These are phyloP conservation scores for Calephelis nemesis DNA, from an alignment of 1,140 invertebrate genomes.

Conservation along the genomic window DNA sequence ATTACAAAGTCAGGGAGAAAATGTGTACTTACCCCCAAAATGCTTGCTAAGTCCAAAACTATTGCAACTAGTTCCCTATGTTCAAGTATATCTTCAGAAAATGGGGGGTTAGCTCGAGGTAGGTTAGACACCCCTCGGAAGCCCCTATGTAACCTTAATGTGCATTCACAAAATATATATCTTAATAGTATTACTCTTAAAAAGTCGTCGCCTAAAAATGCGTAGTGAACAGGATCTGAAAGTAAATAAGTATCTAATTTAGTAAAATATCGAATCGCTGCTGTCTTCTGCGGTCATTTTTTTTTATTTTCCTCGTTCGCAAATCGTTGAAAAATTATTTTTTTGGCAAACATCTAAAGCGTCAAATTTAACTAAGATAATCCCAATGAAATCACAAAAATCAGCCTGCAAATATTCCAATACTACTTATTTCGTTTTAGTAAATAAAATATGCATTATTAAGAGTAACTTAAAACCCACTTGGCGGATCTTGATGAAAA, in stretches of 20 bases:
- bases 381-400: too few relatives aligned
- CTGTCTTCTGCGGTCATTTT: too few relatives aligned
- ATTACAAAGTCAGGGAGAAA: background rate
- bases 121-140: slow-evolving; percentile 90
- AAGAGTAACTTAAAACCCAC: too few relatives aligned
- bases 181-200: slow-evolving; percentile 91
- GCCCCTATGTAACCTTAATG: slow-evolving; percentile 90
- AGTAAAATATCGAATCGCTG: too few relatives aligned
- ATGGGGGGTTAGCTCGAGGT: slow-evolving; percentile 90
- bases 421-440: too few relatives aligned
- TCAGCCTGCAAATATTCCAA: too few relatives aligned
- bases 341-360: too few relatives aligned
- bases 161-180: slow-evolving; percentile 96
- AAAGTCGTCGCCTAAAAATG: slow-evolving; percentile 97
- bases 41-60: slow-evolving; percentile 89
- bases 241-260: slow-evolving; percentile 27
- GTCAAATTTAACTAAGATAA: too few relatives aligned
- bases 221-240: slow-evolving; percentile 88
- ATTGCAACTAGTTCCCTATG: slow-evolving; percentile 90
- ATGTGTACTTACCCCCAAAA: slow-evolving; percentile 84
- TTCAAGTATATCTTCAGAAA: slow-evolving; percentile 95
- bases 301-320: too few relatives aligned
- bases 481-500: too few relatives aligned
- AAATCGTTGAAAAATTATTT: too few relatives aligned
- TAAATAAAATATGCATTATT: too few relatives aligned